phyloP scores from a whole-genome alignment of 2,113 vertebrate species.

The Dryoscopus gambensis region DNA sequence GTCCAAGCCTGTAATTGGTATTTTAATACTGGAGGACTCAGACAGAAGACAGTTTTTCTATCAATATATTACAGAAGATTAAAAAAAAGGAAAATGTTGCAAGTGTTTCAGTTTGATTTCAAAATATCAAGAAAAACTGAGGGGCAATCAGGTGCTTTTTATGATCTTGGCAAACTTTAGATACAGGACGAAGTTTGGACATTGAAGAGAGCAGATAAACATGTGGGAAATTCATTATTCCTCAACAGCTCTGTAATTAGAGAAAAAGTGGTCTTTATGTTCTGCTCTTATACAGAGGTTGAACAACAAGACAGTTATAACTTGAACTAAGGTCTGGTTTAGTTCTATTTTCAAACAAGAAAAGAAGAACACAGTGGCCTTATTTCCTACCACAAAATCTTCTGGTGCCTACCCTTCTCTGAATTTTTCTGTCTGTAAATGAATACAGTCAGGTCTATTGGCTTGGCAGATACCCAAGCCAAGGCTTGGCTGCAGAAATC shows the following conservation, averaged over 20 bases:
- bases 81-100: neutral
- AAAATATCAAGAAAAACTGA: neutral
- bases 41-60: neutral
- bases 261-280: neutral
- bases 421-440: slow-evolving; percentile 34
- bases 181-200: neutral
- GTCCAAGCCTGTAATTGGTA: neutral
- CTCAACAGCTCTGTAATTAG: neutral
- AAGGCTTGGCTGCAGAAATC: neutral
- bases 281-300: neutral
- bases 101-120: neutral
- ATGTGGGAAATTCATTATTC: neutral
- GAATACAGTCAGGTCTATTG: slow-evolving; percentile 7
- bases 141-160: neutral
- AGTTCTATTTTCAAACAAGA: neutral
- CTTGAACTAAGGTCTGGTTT: neutral
- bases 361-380: slow-evolving; percentile 10
- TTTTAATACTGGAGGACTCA: neutral
- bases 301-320: neutral
- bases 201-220: neutral
- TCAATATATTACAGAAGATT: neutral
- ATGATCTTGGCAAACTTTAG: neutral
- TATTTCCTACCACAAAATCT: slow-evolving; percentile 19
- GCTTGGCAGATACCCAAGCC: neutral
- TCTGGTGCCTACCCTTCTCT: neutral